A percentile compares a stretch with the other conserved stretches of the same genome.
Conservation (phyloP, 2,113 vertebrate species). For the Ophthalmolycus amberensis region DNA sequence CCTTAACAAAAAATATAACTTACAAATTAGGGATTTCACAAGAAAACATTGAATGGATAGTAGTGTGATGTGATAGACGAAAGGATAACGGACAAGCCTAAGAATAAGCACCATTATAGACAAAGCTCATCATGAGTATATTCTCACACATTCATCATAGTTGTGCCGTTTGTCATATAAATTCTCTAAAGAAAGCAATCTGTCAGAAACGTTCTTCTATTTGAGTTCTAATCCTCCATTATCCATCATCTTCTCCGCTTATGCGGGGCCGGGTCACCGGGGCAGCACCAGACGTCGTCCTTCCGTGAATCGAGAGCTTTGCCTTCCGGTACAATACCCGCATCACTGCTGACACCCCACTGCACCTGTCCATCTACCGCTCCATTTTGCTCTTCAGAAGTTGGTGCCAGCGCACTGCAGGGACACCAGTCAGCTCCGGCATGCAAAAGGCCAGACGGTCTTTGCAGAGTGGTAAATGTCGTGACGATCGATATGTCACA, state of each 20-base stretch:
- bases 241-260: background rate
- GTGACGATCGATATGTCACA: background rate
- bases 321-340: background rate
- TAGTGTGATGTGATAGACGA: background rate
- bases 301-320: background rate
- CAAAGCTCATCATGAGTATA: background rate
- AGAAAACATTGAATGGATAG: background rate
- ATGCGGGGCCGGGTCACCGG: background rate
- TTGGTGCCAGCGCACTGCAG: constrained; percentile 38
- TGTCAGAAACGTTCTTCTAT: background rate
- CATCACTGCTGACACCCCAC: background rate
- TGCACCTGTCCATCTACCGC: background rate
- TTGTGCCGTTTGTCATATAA: background rate
- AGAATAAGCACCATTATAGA: background rate
- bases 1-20: background rate
- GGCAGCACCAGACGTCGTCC: background rate
- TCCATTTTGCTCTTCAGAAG: constrained; percentile 33
- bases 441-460: background rate
- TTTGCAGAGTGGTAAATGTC: background rate
- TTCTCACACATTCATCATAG: background rate
- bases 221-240: background rate
- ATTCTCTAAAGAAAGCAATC: background rate
- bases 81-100: background rate
- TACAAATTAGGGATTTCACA: background rate
- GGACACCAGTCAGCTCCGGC: constrained; percentile 18